These are phyloP conservation scores for Colaptes auratus DNA, from an alignment of 2,113 vertebrate species.

Conservation along the genomic window DNA sequence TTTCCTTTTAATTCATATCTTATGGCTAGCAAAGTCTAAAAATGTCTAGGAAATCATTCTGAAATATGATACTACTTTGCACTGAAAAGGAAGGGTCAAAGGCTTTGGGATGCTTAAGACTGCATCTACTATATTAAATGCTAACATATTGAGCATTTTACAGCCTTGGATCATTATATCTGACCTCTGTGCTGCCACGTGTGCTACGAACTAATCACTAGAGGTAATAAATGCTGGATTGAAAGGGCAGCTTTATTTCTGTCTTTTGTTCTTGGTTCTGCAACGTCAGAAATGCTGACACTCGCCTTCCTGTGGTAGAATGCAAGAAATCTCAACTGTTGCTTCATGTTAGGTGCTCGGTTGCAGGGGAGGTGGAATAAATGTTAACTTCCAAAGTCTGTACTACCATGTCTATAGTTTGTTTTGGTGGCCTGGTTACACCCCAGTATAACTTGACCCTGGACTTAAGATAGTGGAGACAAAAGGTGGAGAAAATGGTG, in stretches of 20 bases:
- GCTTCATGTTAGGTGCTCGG: background rate
- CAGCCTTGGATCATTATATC: background rate
- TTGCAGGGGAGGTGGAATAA: background rate
- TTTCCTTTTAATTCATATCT: background rate
- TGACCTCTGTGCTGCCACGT: conserved; percentile 57
- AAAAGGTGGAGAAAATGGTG: background rate
- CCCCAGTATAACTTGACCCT: background rate
- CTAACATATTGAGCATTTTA: conserved; percentile 8
- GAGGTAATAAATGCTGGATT: background rate
- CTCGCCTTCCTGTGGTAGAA: background rate
- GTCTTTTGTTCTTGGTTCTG: background rate
- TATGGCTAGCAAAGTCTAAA: background rate
- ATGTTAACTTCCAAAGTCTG: background rate
- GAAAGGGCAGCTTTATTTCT: background rate
- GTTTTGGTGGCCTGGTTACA: background rate
- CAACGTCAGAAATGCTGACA: background rate
- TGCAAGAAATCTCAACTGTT: background rate
- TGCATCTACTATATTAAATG: background rate
- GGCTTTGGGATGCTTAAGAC: conserved; percentile 5
- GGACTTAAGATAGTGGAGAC: background rate
- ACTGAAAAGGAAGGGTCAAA: conserved; percentile 23
- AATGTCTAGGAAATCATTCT: background rate
- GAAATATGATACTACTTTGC: background rate
- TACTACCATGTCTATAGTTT: background rate
- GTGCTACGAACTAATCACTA: background rate